Base-by-base conservation (phyloP, 2,113 vertebrate species). In the Erpornis zantholeuca region DNA sequence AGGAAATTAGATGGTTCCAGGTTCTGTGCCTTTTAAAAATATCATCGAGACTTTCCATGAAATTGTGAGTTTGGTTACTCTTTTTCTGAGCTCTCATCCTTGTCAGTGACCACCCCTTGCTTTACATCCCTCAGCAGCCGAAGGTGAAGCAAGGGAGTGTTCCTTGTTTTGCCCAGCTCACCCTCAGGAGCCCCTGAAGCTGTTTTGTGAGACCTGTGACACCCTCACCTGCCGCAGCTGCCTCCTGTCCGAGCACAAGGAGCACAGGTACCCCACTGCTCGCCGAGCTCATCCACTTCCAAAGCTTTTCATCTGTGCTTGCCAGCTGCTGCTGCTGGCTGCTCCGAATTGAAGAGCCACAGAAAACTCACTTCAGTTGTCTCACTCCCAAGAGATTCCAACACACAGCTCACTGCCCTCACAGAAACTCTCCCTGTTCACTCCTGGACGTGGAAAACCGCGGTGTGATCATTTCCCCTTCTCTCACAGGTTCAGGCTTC, bases 131-230 rank as follows among this genome's bases (percentile, higher is more conserved):
- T 35, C 94, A 98, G 98, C 96, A 88, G 53, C 88, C 38, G 98
- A 92, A 60, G 68, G 90, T 31, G 96, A 92, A 72, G 71, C 84
- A 20, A 92, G 71, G 4, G 92, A 96, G 20, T 88, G 95, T 23
- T 57, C 96, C 24, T 71, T 97, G 56, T 91, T 94, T 31, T 98
- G 98, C 38, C 96, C 97, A 13, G 54, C 71, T 31, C 98, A 98
- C 61, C 72, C 82, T 23, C 97, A 96, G 40, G 98, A 98, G 66
- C 92, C 96, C 0, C 98, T 98, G 65, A 97, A 97, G 73, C 80
- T 98, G 16, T 98, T 98, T 10, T 98, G 98, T 10, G 98, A 98
- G 97, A 98, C 94, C 28, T 98, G 98, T 1, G 98, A 98, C n/a
- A 96, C 97, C 35, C 98, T 98, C 17, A 97, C 94, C 0, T 98